Base-by-base conservation (phyloP, 2,113 vertebrate genomes). In the Oplegnathus fasciatus region DNA sequence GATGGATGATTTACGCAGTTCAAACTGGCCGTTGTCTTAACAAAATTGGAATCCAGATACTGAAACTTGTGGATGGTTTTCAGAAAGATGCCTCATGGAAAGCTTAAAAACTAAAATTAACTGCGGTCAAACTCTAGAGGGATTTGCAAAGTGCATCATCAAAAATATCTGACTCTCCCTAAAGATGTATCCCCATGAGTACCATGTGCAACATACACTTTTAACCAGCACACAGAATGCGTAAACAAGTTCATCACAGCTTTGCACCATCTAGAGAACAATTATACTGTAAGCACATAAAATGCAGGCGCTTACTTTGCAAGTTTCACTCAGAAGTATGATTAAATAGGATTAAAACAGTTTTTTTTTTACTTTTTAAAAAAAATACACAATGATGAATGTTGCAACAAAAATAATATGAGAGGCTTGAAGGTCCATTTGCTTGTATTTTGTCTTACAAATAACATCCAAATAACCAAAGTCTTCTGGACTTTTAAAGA, bases 231-330 rank as follows among this genome's bases (percentile, higher is more conserved):
- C 77, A 85, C 46, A 86, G 73, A 79, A 78, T 28, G 46, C 60
- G 60, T 42, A 89, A 90, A 92, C 83, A 86, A 90, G 55, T 83
- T 84, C 44, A 79, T 80, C 80, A 82, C 13, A 85, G 68, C 57
- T 61, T 44, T 83, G 28, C 62, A 69, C 65, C 70, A 62, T 78
- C 60, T 78, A 1, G 0, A 78, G n/a, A 87, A 83, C 68, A 83
- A 65, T 68, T 85, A 78, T 20, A 78, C 22, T 32, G 28, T 30
- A 42, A 60, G 70, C 55, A 78, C 5, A 26, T 22, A 55, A 55
- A 68, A 80, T 61, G 58, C 57, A 67, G 50, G 11, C 0, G 20
- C 67, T 70, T 44, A 46, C 26, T 64, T 50, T 15, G 30, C 37
- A 62, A 28, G 57, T 66, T 75, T 70, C 30, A 24, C 44, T 46